Conservation (phyloP, 2,888 invertebrate species). For the Leptinotarsa haldemani region DNA sequence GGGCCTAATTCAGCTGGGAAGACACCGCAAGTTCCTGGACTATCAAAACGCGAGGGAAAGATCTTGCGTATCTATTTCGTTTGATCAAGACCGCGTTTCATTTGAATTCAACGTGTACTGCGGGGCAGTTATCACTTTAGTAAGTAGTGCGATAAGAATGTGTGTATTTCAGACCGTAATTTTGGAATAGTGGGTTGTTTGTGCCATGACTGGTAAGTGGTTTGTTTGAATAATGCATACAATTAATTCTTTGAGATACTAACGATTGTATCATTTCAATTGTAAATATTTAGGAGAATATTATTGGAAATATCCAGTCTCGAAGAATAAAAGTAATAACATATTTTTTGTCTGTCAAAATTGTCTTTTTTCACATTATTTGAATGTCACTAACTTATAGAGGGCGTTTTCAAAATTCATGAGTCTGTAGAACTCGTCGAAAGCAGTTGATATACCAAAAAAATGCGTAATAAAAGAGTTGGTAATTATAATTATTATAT, state of each 20-base stretch:
- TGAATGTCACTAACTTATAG: no score
- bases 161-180: background rate
- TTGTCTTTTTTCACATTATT: no score
- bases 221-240: background rate
- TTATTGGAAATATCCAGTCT: no score
- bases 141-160: conserved; percentile 14
- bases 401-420: no score
- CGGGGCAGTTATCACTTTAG: background rate
- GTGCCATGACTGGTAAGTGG: conserved; percentile 12
- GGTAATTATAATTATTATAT: no score
- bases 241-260: no score
- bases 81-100: conserved; percentile 9
- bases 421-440: no score
- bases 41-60: background rate
- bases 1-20: background rate
- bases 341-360: no score
- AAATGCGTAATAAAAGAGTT: no score
- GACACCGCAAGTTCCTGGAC: background rate
- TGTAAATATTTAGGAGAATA: no score
- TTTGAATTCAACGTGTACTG: conserved; percentile 7
- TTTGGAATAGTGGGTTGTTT: conserved; percentile 9
- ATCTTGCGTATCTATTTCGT: background rate
- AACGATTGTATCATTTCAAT: background rate
- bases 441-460: no score
- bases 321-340: no score